A percentile compares a stretch with the other conserved stretches of the same genome.
Evolutionary conservation across 1,140 invertebrate genomes (phyloP).

Genomic region (Penaeus japonicus): DNA sequence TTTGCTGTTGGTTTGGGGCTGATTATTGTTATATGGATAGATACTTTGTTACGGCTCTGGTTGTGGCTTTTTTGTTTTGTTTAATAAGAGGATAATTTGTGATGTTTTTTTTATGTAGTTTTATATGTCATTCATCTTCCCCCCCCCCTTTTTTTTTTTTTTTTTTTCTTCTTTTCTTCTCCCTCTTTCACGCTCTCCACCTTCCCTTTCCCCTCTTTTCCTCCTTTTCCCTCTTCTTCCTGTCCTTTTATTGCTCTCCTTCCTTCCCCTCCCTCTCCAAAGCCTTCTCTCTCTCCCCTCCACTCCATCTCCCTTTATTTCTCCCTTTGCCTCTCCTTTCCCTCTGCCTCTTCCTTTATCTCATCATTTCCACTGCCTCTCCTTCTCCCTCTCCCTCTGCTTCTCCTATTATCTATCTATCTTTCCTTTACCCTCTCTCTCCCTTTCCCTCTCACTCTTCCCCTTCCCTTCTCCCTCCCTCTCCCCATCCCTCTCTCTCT

Average conservation of each 20-base stretch:
- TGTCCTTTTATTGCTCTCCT: not conserved
- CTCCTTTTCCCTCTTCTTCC: not conserved
- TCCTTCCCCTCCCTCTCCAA: not conserved
- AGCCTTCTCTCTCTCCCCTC: not conserved
- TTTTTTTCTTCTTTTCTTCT: not conserved
- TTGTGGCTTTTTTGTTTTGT: not conserved
- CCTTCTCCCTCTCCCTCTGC: not conserved
- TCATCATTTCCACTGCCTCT: not conserved
- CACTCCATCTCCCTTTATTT: too few relatives aligned
- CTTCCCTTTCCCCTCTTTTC: not conserved
- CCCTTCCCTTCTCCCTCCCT: not conserved
- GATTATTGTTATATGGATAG: too few relatives aligned
- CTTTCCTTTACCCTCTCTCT: too few relatives aligned
- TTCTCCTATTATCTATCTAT: not conserved
- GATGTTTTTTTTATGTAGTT: not conserved
- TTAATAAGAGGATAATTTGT: too few relatives aligned
- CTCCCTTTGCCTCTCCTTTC: not conserved
- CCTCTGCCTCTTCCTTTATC: not conserved
- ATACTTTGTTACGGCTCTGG: too few relatives aligned
- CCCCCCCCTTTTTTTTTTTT: not conserved
- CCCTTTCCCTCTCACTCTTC: too few relatives aligned
- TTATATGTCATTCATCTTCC: not conserved
- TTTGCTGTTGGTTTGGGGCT: too few relatives aligned
- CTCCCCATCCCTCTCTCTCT: not conserved
- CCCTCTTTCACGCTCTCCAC: not conserved